phyloP scores from a whole-genome alignment of 2,888 invertebrate species.

The Opisthograptis luteolata region DNA sequence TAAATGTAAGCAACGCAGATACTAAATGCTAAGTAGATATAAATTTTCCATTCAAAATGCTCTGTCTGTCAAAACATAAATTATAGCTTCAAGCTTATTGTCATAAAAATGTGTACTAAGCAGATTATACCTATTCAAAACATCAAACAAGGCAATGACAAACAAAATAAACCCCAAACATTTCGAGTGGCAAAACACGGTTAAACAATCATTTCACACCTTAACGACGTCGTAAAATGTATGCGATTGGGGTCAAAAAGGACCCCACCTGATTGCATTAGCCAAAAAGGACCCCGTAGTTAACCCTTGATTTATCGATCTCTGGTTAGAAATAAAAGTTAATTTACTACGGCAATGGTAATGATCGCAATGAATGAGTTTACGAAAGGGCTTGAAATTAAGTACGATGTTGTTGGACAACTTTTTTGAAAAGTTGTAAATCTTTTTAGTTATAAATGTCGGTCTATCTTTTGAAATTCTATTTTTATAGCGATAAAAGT shows the following conservation, averaged over 20 bases:
- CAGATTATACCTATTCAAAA: slow-evolving; percentile 6
- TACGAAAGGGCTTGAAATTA: background rate
- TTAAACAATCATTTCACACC: slow-evolving; percentile 56
- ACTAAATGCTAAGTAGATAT: too few species aligned
- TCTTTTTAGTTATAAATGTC: slow-evolving; percentile 16
- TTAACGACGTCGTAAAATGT: slow-evolving; percentile 52
- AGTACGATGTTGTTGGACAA: slow-evolving; percentile 6
- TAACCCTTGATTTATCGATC: slow-evolving; percentile 50
- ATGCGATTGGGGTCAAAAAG: slow-evolving; percentile 35
- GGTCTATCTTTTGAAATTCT: background rate
- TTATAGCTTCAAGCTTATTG: background rate
- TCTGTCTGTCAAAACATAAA: too few species aligned
- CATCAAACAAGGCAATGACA: slow-evolving; percentile 11
- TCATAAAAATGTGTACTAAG: background rate
- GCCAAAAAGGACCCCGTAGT: slow-evolving; percentile 45
- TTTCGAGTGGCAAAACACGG: slow-evolving; percentile 18
- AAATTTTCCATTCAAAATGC: too few species aligned
- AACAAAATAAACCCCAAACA: slow-evolving; percentile 10
- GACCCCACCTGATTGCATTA: slow-evolving; percentile 35
- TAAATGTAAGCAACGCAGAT: too few species aligned
- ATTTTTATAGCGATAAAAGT: background rate
- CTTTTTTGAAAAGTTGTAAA: slow-evolving; percentile 16
- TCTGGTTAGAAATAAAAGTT: slow-evolving; percentile 52
- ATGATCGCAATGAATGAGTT: slow-evolving; percentile 41
- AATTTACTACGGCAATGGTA: slow-evolving; percentile 58